Evolutionary conservation across 1,140 invertebrate genomes (phyloP).

Genomic region (Dreissena rostriformis): DNA sequence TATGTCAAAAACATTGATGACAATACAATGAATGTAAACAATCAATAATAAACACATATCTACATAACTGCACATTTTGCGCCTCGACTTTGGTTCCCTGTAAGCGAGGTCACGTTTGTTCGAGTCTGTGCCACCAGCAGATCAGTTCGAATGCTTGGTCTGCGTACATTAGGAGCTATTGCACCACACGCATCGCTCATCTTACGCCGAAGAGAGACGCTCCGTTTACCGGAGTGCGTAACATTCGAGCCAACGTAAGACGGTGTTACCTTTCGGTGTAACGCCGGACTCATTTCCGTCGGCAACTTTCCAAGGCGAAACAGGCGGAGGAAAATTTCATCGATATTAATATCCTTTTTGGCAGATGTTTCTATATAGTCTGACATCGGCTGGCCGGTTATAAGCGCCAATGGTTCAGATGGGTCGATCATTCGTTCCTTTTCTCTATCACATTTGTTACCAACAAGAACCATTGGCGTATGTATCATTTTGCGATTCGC

Average conservation of each 20-base stretch:
- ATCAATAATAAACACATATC: not conserved
- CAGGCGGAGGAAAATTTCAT: slow-evolving; percentile 90
- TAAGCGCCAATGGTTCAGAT: slow-evolving; percentile 64
- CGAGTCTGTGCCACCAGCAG: slow-evolving; percentile 90
- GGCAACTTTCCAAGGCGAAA: slow-evolving; percentile 90
- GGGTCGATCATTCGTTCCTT: slow-evolving; percentile 83
- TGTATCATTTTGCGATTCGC: slow-evolving; percentile 72
- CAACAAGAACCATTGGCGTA: slow-evolving; percentile 91
- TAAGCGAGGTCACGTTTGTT: slow-evolving; percentile 40
- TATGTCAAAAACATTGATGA: no score
- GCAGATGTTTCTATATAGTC: slow-evolving; percentile 91
- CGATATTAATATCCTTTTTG: slow-evolving; percentile 89
- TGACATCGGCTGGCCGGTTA: slow-evolving; percentile 82
- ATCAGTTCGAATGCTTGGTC: slow-evolving; percentile 92
- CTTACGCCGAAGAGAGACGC: slow-evolving; percentile 88
- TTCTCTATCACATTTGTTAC: slow-evolving; percentile 90
- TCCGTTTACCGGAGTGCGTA: slow-evolving; percentile 79
- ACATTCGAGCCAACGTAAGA: slow-evolving; percentile 66
- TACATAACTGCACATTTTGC: slow-evolving; percentile 32
- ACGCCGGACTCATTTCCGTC: slow-evolving; percentile 92
- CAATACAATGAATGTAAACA: no score
- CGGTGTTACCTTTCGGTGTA: slow-evolving; percentile 84
- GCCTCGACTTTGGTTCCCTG: not conserved
- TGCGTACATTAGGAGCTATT: slow-evolving; percentile 90
- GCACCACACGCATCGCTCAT: slow-evolving; percentile 93